Conservation (phyloP, 2,888 invertebrate species). For the Norana najaformis region DNA sequence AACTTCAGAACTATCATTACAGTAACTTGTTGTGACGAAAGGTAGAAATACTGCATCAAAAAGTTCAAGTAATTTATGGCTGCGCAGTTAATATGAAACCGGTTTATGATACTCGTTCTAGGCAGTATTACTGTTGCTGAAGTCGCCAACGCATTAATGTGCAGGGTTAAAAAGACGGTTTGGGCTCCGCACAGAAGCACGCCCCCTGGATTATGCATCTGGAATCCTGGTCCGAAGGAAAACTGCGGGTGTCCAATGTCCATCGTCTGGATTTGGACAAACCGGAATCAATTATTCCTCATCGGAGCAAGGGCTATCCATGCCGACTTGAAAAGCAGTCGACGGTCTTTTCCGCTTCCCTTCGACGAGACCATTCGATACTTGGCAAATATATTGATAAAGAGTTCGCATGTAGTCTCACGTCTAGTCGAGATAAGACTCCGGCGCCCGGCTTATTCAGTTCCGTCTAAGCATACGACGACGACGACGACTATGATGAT, state of each 20-base stretch:
- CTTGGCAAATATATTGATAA: slow-evolving; percentile 13
- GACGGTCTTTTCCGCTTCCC: neutral
- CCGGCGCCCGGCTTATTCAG: neutral
- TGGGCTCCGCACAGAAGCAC: no score
- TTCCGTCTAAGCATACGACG: slow-evolving; percentile 13
- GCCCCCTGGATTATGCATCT: no score
- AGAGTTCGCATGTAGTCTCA: neutral
- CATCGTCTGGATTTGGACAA: neutral
- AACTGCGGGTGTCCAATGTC: slow-evolving; percentile 6
- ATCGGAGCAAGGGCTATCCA: neutral
- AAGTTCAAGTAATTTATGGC: no score
- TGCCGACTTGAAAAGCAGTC: neutral
- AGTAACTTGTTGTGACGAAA: no score
- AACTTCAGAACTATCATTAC: no score
- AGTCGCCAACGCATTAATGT: no score
- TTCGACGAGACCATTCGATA: neutral
- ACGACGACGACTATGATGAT: neutral
- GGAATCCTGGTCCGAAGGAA: neutral
- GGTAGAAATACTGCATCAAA: no score
- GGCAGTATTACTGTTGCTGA: no score
- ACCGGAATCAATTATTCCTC: slow-evolving; percentile 7
- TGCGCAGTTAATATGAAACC: no score
- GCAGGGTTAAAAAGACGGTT: no score
- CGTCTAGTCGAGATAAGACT: neutral
- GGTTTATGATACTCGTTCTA: no score